These are phyloP conservation scores for Calliopum simillimum DNA, from an alignment of 2,888 invertebrate genomes.

Conservation along the genomic window DNA sequence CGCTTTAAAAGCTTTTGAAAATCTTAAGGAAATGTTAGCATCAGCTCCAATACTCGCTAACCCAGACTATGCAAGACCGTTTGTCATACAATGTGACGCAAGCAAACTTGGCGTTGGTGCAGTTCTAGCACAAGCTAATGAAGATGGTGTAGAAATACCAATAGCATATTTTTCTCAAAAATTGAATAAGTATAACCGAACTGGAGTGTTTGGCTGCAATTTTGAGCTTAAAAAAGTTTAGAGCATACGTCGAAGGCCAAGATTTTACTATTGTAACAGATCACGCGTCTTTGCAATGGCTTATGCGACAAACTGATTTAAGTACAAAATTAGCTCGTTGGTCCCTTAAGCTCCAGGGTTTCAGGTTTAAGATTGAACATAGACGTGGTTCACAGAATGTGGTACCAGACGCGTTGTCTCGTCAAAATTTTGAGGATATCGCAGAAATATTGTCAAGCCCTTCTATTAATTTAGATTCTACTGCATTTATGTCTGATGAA, in stretches of 20 bases:
- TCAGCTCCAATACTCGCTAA: no score
- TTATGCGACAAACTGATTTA: conserved; percentile 15
- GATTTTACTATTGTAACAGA: conserved; percentile 1
- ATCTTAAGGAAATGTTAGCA: not conserved
- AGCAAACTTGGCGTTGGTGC: conserved; percentile 23
- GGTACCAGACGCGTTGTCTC: not conserved
- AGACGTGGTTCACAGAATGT: conserved; percentile 10
- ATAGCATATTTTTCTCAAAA: conserved; percentile 40
- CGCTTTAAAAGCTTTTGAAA: conserved; percentile 11
- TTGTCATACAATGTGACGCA: conserved; percentile 32
- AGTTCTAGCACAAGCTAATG: no score
- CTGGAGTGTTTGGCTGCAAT: conserved; percentile 1
- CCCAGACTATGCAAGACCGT: not conserved
- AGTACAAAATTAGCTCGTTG: not conserved
- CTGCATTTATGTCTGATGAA: conserved; percentile 11
- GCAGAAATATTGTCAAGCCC: not conserved
- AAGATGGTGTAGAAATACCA: conserved; percentile 17
- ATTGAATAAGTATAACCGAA: conserved; percentile 21
- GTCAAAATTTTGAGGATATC: no score
- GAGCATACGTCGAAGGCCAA: conserved; percentile 16
- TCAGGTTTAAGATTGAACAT: conserved; percentile 7
- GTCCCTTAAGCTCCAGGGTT: not conserved
- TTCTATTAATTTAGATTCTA: not conserved
- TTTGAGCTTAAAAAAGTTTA: conserved; percentile 10
- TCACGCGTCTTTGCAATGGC: no score